These are phyloP conservation scores for Habrosyne pyritoides DNA, from an alignment of 2,888 invertebrate species.

Conservation along the genomic window DNA sequence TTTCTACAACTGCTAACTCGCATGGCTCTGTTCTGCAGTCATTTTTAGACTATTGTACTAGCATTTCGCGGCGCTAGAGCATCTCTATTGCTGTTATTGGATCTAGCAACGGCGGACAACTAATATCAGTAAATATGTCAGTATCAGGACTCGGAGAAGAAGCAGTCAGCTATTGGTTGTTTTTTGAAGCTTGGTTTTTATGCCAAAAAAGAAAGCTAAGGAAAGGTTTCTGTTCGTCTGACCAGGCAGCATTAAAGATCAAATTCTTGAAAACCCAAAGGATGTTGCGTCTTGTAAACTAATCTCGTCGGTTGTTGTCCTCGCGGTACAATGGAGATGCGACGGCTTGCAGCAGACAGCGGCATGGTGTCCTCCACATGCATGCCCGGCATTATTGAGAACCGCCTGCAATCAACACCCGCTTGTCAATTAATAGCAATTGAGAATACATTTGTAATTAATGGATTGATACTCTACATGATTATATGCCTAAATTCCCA, in stretches of 20 bases:
- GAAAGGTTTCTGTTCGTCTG: no score
- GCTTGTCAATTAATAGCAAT: constrained; percentile 10
- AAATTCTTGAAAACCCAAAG: constrained; percentile 68
- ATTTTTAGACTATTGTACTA: background rate
- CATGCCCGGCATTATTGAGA: constrained; percentile 71
- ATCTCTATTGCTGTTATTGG: no score
- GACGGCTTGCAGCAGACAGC: constrained; percentile 34
- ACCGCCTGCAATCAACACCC: constrained; percentile 51
- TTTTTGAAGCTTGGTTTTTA: no score
- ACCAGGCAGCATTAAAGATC: constrained; percentile 41
- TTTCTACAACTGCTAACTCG: background rate
- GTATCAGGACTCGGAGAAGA: no score
- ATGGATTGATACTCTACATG: background rate
- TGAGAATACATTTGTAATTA: background rate
- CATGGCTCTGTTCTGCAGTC: background rate
- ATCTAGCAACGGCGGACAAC: no score
- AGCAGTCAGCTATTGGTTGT: no score
- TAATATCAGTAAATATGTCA: no score
- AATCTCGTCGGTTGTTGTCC: constrained; percentile 48
- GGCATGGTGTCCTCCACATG: constrained; percentile 47
- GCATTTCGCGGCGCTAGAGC: no score
- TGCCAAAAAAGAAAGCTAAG: no score
- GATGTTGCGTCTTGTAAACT: constrained; percentile 40
- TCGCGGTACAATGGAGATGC: constrained; percentile 63
- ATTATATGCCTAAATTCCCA: background rate